Evolutionary conservation across 2,888 invertebrate species (phyloP), one percentile per base, ranked within the genome.

Genomic region (Cryptocephalus primarius): DNA sequence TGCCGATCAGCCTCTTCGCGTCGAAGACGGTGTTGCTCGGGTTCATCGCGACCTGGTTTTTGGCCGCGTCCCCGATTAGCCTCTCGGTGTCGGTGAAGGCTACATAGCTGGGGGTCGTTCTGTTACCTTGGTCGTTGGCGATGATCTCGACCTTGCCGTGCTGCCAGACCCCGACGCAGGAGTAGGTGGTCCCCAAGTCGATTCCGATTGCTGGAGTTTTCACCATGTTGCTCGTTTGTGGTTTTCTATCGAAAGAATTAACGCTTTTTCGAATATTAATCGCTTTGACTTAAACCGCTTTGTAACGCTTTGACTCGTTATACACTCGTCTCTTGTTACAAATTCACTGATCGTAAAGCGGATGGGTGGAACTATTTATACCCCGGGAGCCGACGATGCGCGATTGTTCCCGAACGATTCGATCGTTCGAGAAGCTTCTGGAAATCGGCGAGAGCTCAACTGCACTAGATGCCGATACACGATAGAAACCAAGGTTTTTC

Each of bases 181-280:
- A 89, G 71, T 83, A 91, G 8, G 90, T 91, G 36, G 90, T 91
- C 59, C 90, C 91, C 64, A 91, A 76, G 75, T 88, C 87, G 59
- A 88, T 91, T 59, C 86, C 86, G 60, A 85, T 75, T 56, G 81
- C 80, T 55, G 77, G 74, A 58, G 69, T 64, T 62, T 75, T 60
- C 36, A 36, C 36, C 36, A 36, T 36, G 12, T 36, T 36, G 51
- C 64, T 12, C 12, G 36, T 11, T 36, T 2, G 4, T 36, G 2
- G 22, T 4, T 12, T 36, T 2, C 36, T 36, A 2, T 11, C 36
- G 11, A 36, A 36, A 36, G 11, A 11, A 12, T 36, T 36, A 4
- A 11, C 12, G 12, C 36, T 36, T 36, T 12, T 36, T 12, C n/a
- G 11, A 11, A 11, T 36, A 36, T 36, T 11, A 36, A 36, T 36